These are phyloP conservation scores for Chaenodraco wilsoni DNA, from an alignment of 2,797 vertebrate species.

Conservation along the genomic window DNA sequence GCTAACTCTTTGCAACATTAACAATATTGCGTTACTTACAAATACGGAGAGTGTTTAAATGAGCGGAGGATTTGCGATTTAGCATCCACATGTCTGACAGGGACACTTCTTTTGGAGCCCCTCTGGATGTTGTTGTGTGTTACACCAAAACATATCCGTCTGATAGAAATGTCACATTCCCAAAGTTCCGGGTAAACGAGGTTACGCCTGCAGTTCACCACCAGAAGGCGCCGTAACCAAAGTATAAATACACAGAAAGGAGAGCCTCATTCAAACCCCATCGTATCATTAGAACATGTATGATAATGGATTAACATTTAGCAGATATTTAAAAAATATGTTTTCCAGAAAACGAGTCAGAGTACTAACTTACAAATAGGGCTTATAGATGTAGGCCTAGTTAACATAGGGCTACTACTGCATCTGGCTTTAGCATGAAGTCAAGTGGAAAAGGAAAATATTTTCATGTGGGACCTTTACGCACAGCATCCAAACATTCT, in stretches of 20 bases:
- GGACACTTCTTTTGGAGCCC: slow-evolving; percentile 1
- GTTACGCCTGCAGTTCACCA: slow-evolving; percentile 9
- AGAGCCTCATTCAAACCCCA: no score
- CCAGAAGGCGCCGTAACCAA: slow-evolving; percentile 41
- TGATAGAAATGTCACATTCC: fast-evolving
- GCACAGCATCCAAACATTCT: slow-evolving; percentile 46
- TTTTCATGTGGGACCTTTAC: slow-evolving; percentile 37
- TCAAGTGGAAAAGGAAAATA: slow-evolving; percentile 48
- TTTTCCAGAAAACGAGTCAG: background rate
- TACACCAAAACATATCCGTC: slow-evolving; percentile 72
- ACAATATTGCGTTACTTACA: slow-evolving; percentile 28
- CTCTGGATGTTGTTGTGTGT: slow-evolving; percentile 75
- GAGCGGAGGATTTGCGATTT: background rate
- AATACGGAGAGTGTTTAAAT: background rate
- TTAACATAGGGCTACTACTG: background rate
- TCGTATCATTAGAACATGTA: background rate
- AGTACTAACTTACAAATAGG: background rate
- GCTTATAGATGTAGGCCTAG: background rate
- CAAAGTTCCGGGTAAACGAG: slow-evolving; percentile 49
- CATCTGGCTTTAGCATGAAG: slow-evolving; percentile 65
- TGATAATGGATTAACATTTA: background rate
- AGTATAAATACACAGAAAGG: background rate
- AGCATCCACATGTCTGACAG: slow-evolving; percentile 56
- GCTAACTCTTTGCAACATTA: background rate
- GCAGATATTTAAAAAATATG: background rate